Conservation (phyloP, 2,797 vertebrate species). For the Lycodopsis pacificus region DNA sequence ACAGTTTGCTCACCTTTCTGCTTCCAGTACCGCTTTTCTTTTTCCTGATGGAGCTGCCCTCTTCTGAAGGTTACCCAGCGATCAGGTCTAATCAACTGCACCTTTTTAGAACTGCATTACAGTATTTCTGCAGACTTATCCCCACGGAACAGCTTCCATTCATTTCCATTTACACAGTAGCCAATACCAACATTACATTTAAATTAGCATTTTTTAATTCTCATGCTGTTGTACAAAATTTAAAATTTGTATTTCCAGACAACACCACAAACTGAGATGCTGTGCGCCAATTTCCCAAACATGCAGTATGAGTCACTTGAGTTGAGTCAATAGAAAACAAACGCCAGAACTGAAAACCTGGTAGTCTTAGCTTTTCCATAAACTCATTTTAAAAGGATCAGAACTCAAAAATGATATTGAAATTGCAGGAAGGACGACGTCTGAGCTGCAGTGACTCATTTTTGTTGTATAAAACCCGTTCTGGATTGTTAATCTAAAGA, state of each 20-base stretch:
- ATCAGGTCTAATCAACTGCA: slow-evolving; percentile 13
- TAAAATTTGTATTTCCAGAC: slow-evolving; percentile 4
- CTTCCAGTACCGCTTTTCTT: slow-evolving; percentile 20
- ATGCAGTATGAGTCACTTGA: slow-evolving; percentile 45
- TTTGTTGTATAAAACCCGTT: slow-evolving; percentile 30
- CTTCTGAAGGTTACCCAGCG: slow-evolving; percentile 45
- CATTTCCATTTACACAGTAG: background rate
- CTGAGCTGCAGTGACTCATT: slow-evolving; percentile 41
- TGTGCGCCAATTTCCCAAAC: slow-evolving; percentile 19
- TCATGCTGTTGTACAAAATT: no score
- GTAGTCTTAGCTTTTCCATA: slow-evolving; percentile 38
- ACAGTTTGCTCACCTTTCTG: slow-evolving; percentile 14
- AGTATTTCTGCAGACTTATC: slow-evolving; percentile 1
- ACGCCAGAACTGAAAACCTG: slow-evolving; percentile 43
- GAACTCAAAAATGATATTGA: slow-evolving; percentile 28
- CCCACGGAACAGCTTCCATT: background rate
- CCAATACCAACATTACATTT: slow-evolving; percentile 5
- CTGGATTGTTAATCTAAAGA: slow-evolving; percentile 17
- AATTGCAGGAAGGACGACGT: slow-evolving; percentile 32
- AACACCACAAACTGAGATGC: background rate
- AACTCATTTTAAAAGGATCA: slow-evolving; percentile 63
- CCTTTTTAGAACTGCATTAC: slow-evolving; percentile 4
- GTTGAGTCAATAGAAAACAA: slow-evolving; percentile 48
- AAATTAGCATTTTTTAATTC: background rate
- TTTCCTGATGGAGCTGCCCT: slow-evolving; percentile 26